phyloP scores from a whole-genome alignment of 2,797 vertebrate genomes.

The Acipenser ruthenus region DNA sequence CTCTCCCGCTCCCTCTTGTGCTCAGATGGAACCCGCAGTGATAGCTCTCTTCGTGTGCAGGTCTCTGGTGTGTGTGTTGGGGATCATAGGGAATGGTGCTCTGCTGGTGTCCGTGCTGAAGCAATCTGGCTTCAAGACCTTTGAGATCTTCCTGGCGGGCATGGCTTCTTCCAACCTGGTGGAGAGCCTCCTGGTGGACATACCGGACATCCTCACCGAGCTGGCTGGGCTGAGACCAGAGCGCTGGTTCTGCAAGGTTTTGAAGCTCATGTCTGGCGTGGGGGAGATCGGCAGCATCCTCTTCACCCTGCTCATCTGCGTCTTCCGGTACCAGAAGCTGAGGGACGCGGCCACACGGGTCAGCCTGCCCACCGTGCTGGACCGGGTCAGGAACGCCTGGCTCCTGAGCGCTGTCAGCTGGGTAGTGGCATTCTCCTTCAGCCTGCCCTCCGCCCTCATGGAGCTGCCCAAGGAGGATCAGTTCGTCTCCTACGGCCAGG shows the following conservation, averaged over 20 bases:
- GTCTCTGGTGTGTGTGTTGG: constrained; percentile 39
- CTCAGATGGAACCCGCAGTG: constrained; percentile 27
- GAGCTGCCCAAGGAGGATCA: not conserved
- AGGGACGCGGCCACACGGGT: constrained; percentile 34
- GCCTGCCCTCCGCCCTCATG: constrained; percentile 38
- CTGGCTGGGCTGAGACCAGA: constrained; percentile 35
- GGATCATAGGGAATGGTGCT: constrained; percentile 47
- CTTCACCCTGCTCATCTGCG: constrained; percentile 57
- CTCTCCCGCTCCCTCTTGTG: constrained; percentile 27
- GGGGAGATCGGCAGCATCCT: constrained; percentile 52
- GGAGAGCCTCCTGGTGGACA: constrained; percentile 46
- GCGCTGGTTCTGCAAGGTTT: constrained; percentile 27
- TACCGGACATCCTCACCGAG: constrained; percentile 35
- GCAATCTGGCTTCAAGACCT: constrained; percentile 44
- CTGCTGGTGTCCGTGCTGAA: constrained; percentile 42
- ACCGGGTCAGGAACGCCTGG: constrained; percentile 35
- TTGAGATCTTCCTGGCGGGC: constrained; percentile 55
- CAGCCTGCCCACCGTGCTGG: constrained; percentile 43
- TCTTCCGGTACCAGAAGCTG: constrained; percentile 64
- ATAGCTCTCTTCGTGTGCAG: constrained; percentile 41
- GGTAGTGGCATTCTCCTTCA: constrained; percentile 26
- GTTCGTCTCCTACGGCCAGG: not conserved
- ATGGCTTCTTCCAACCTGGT: constrained; percentile 50
- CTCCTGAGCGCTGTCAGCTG: constrained; percentile 31
- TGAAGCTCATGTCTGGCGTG: constrained; percentile 46